Evolutionary conservation across 1,140 invertebrate species (phyloP).

Genomic region (Harpegnathos saltator): DNA sequence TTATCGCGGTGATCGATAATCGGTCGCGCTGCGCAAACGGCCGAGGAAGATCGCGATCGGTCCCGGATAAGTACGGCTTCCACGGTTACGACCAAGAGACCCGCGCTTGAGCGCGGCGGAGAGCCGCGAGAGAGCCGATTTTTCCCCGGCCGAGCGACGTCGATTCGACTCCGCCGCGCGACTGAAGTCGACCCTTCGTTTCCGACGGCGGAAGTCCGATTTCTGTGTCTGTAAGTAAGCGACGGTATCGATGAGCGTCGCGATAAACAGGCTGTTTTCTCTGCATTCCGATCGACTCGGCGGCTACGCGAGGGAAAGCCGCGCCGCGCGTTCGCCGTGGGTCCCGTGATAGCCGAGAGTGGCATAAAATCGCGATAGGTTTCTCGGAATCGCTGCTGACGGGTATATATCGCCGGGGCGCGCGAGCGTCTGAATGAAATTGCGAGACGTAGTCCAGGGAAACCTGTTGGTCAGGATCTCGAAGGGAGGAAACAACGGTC

Average conservation of each 20-base stretch:
- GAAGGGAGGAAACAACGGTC: constrained; percentile 23
- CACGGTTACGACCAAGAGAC: too few relatives aligned
- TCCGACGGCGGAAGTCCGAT: constrained; percentile 42
- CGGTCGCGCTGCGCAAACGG: too few relatives aligned
- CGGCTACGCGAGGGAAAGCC: constrained; percentile 61
- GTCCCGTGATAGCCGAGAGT: constrained; percentile 15
- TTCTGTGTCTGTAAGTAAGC: not conserved
- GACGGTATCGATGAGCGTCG: constrained; percentile 31
- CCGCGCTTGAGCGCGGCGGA: too few relatives aligned
- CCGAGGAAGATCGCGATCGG: too few relatives aligned
- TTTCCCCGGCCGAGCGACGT: not conserved
- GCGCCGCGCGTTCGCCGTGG: constrained; percentile 19
- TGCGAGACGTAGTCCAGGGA: constrained; percentile 29
- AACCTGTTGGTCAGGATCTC: constrained; percentile 48
- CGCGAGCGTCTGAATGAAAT: constrained; percentile 47
- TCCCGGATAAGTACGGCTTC: too few relatives aligned
- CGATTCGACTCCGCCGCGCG: not conserved
- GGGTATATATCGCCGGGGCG: constrained; percentile 34
- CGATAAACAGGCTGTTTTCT: constrained; percentile 43
- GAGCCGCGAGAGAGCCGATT: too few relatives aligned
- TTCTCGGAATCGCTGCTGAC: constrained; percentile 57
- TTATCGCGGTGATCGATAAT: too few relatives aligned
- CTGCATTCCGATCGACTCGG: constrained; percentile 37
- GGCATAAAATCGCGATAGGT: constrained; percentile 63
- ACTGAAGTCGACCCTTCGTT: not conserved